Evolutionary conservation across 2,888 invertebrate genomes (phyloP).

Genomic region (Alitta virens): DNA sequence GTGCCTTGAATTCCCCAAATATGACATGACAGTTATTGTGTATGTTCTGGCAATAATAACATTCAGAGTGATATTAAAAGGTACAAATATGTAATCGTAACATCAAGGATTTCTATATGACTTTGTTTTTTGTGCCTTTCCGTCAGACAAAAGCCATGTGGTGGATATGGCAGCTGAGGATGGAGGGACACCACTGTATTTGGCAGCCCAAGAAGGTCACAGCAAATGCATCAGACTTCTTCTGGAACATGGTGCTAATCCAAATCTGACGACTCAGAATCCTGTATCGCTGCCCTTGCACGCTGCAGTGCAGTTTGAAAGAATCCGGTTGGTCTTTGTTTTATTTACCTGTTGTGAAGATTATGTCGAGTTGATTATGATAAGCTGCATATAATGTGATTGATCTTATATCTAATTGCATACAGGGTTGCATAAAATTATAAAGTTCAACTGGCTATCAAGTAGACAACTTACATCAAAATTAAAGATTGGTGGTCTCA

Average conservation of each 20-base stretch:
- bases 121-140: too few relatives aligned
- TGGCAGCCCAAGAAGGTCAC: conserved; percentile 49
- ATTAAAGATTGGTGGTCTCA: too few relatives aligned
- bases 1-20: too few relatives aligned
- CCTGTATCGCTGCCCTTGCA: conserved; percentile 38
- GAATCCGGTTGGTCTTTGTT: conserved; percentile 22
- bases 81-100: too few relatives aligned
- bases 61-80: background rate
- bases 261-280: conserved; percentile 33
- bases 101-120: too few relatives aligned
- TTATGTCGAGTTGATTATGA: background rate
- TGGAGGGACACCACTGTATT: conserved; percentile 44
- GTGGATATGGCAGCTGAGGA: conserved; percentile 41
- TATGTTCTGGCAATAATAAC: background rate
- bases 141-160: conserved; percentile 23
- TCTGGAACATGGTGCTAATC: conserved; percentile 42
- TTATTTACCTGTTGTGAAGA: background rate
- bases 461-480: too few relatives aligned
- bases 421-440: background rate
- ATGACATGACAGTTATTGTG: background rate
- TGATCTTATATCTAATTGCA: background rate
- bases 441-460: background rate
- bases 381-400: background rate
- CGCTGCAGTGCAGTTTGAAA: conserved; percentile 37
- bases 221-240: conserved; percentile 38